Evolutionary conservation across 2,888 invertebrate genomes (phyloP).

Genomic region (Synanthedon andrenaeformis): DNA sequence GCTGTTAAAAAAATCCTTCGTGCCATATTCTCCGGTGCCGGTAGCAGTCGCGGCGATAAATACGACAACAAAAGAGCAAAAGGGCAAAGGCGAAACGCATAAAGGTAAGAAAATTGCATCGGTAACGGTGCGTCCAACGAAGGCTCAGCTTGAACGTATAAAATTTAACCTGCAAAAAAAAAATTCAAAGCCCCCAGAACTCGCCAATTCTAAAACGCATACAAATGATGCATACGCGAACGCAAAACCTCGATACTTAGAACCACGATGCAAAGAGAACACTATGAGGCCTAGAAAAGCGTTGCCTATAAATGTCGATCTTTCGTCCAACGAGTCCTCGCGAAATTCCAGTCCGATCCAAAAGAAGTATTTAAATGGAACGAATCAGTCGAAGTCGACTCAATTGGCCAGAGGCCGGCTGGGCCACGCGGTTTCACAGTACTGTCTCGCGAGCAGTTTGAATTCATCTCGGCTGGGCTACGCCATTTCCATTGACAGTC

Average conservation of each 20-base stretch:
- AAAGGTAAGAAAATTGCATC: constrained; percentile 17
- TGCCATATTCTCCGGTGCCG: constrained; percentile 41
- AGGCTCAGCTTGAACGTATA: constrained; percentile 53
- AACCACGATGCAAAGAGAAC: constrained; percentile 51
- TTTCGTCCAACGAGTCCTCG: constrained; percentile 76
- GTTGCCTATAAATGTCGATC: constrained; percentile 40
- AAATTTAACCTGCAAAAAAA: constrained; percentile 45
- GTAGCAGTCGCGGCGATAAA: constrained; percentile 1
- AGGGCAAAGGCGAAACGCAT: constrained; percentile 15
- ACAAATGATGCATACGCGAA: constrained; percentile 25
- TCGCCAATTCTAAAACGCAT: constrained; percentile 12
- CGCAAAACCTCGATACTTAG: constrained; percentile 73
- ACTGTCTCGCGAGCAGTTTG: no score
- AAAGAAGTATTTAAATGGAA: constrained; percentile 34
- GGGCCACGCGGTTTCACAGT: constrained; percentile 12
- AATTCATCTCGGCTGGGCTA: constrained; percentile 4
- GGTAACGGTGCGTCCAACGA: constrained; percentile 47
- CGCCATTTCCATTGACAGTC: constrained; percentile 60
- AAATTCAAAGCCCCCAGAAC: constrained; percentile 7
- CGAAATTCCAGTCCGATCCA: constrained; percentile 76
- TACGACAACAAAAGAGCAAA: constrained; percentile 2
- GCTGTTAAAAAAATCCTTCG: constrained; percentile 43
- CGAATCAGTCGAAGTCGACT: constrained; percentile 25
- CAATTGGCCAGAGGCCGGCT: constrained; percentile 17
- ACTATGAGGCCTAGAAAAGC: constrained; percentile 38